These are phyloP conservation scores for Alouatta palliata DNA, from an alignment of 2,113 vertebrate genomes.

Conservation along the genomic window DNA sequence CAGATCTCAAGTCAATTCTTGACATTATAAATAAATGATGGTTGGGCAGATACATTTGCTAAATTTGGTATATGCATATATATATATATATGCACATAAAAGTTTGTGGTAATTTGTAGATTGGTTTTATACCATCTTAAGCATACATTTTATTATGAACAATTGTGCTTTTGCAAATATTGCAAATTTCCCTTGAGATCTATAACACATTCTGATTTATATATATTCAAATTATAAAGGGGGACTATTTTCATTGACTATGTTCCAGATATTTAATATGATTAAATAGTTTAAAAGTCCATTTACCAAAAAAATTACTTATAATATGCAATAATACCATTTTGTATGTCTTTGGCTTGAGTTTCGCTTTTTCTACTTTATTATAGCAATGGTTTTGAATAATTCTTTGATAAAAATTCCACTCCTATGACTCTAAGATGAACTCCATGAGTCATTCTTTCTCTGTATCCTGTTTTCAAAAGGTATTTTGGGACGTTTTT, in stretches of 20 bases:
- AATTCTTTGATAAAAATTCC: not conserved
- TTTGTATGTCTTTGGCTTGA: not conserved
- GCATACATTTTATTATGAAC: slow-evolving; percentile 44
- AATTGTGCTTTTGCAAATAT: not conserved
- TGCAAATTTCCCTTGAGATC: slow-evolving; percentile 2
- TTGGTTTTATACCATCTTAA: not conserved
- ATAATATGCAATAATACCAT: not conserved
- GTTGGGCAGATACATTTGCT: slow-evolving; percentile 48
- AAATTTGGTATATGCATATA: slow-evolving; percentile 50
- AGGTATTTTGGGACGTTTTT: not conserved
- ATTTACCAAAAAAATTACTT: not conserved
- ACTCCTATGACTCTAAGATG: not conserved
- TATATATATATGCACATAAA: not conserved
- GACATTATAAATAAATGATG: slow-evolving; percentile 63
- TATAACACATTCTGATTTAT: not conserved
- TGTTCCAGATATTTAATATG: not conserved
- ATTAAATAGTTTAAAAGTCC: not conserved
- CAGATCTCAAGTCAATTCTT: slow-evolving; percentile 55
- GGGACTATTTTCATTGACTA: not conserved
- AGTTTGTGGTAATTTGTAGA: slow-evolving; percentile 50
- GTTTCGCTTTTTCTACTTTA: not conserved
- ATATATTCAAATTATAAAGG: not conserved
- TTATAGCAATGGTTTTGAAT: not conserved
- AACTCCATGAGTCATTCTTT: not conserved
- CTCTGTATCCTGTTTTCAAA: not conserved